Percentiles rank a stretch among this genome's conserved stretches.
phyloP scores from a whole-genome alignment of 2,113 vertebrate genomes.

The Oreamnos americanus region DNA sequence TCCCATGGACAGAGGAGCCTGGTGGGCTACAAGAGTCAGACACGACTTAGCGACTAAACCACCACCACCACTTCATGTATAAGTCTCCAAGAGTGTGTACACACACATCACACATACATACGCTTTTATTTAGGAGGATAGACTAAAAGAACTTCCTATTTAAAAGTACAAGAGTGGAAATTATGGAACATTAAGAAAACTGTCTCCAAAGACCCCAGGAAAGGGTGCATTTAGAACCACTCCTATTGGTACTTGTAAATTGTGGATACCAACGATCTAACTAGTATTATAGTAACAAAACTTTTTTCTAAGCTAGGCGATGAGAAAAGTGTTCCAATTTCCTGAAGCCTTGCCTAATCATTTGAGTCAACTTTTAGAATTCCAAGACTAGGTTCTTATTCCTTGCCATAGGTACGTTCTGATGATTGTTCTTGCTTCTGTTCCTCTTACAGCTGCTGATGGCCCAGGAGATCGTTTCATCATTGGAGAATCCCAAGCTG shows the following conservation, averaged over 20 bases:
- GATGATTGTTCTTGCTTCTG: slow-evolving; percentile 67
- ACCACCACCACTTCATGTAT: neutral
- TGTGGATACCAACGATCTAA: neutral
- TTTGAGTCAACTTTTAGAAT: slow-evolving; percentile 46
- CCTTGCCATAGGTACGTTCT: slow-evolving; percentile 1
- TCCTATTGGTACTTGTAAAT: neutral
- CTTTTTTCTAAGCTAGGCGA: neutral
- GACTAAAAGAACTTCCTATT: neutral
- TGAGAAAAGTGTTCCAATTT: slow-evolving; percentile 14
- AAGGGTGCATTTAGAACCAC: neutral
- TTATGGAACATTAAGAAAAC: neutral
- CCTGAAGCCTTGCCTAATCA: neutral
- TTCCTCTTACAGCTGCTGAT: slow-evolving; percentile 91
- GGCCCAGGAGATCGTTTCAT: slow-evolving; percentile 98
- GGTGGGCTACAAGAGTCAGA: too few species aligned
- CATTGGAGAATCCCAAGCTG: slow-evolving; percentile 98
- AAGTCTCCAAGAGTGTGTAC: neutral
- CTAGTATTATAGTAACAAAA: neutral
- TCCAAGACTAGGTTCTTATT: neutral
- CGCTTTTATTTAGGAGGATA: neutral
- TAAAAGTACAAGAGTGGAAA: slow-evolving; percentile 2
- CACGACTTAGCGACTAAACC: too few species aligned
- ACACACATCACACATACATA: neutral
- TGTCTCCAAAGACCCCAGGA: neutral
- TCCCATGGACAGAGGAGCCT: too few species aligned